Conservation (phyloP, 2,113 vertebrate species). For the Psittacara wagleri region DNA sequence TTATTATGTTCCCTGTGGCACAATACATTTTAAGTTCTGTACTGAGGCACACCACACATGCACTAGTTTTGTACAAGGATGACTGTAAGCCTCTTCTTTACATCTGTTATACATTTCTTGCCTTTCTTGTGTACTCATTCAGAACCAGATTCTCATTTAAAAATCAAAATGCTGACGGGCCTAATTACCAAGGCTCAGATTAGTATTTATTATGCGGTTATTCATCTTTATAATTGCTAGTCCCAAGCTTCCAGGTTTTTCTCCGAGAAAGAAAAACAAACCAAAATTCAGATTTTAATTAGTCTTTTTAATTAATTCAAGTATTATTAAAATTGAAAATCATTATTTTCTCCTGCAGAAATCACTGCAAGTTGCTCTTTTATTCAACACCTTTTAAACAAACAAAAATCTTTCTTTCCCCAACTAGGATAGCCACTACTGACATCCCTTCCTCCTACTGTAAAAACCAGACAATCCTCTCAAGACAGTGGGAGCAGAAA, state of each 20-base stretch:
- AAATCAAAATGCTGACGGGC: neutral
- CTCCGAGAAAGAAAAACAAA: neutral
- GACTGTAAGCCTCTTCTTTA: neutral
- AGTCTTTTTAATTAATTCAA: neutral
- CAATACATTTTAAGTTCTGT: neutral
- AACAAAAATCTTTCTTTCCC: neutral
- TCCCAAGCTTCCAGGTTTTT: neutral
- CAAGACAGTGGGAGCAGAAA: neutral
- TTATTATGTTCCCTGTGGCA: neutral
- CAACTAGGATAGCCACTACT: neutral
- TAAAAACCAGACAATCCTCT: neutral
- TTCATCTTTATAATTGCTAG: slow-evolving; percentile 8
- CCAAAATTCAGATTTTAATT: neutral
- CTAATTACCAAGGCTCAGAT: neutral
- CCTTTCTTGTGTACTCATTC: neutral
- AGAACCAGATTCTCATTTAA: neutral
- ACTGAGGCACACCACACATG: neutral
- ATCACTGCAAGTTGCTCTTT: neutral
- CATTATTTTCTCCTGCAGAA: neutral
- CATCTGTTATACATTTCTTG: neutral
- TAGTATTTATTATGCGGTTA: slow-evolving; percentile 23
- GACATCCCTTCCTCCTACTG: neutral
- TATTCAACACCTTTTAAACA: neutral
- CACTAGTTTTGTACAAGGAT: neutral
- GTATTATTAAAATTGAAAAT: neutral